phyloP scores from a whole-genome alignment of 2,113 vertebrate species.

The Marmota monax region DNA sequence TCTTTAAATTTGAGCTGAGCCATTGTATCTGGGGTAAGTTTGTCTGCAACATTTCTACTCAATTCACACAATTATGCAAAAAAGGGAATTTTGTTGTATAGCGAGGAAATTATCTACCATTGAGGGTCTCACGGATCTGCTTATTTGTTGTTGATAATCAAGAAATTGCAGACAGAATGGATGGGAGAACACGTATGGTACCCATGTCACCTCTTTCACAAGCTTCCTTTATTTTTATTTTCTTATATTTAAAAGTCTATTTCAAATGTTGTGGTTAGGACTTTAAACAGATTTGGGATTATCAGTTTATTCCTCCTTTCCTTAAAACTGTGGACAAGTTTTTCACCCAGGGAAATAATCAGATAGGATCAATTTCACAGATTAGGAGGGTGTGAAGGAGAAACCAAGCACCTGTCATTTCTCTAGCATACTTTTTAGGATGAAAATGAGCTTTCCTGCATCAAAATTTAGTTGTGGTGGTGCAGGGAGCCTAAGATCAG shows the following conservation, averaged over 20 bases:
- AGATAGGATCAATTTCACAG: not conserved
- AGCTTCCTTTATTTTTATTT: constrained; percentile 3
- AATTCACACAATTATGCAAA: not conserved
- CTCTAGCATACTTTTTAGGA: not conserved
- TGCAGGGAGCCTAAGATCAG: not conserved
- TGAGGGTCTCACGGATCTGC: not conserved
- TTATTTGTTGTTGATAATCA: not conserved
- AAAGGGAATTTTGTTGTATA: not conserved
- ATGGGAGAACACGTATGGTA: no score
- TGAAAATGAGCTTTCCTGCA: not conserved
- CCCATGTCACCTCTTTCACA: not conserved
- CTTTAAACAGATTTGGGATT: not conserved
- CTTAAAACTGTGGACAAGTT: not conserved
- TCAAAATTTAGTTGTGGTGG: not conserved
- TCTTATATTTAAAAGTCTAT: constrained; percentile 22
- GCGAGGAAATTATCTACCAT: not conserved
- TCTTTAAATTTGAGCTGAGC: constrained; percentile 12
- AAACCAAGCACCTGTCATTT: not conserved
- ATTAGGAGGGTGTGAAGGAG: not conserved
- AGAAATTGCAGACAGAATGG: not conserved
- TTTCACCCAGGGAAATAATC: not conserved
- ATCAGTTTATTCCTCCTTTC: not conserved
- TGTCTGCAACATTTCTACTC: constrained; percentile 8
- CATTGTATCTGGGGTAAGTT: not conserved
- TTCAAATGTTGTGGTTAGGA: not conserved